phyloP scores from a whole-genome alignment of 2,888 invertebrate genomes.

The Brenthis ino region DNA sequence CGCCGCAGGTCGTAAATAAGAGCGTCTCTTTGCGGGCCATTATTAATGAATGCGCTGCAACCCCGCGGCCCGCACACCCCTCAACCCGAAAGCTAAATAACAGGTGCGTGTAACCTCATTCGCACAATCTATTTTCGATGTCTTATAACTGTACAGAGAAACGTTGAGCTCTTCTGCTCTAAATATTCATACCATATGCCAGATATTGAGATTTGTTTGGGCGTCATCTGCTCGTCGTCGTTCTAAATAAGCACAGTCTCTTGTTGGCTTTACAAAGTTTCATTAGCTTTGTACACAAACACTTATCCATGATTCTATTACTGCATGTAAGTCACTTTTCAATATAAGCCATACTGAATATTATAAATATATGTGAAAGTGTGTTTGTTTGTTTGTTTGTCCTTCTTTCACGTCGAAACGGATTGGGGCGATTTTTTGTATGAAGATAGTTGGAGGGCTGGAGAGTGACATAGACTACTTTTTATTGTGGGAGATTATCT shows the following conservation, averaged over 20 bases:
- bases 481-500: too few relatives aligned
- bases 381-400: too few relatives aligned
- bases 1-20: constrained; percentile 79
- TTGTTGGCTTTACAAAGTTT: constrained; percentile 72
- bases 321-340: too few relatives aligned
- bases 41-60: constrained; percentile 79
- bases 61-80: constrained; percentile 60
- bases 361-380: too few relatives aligned
- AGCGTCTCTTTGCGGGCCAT: constrained; percentile 79
- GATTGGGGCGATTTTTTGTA: too few relatives aligned
- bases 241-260: constrained; percentile 72
- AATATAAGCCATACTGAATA: too few relatives aligned
- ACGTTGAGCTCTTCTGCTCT: constrained; percentile 75
- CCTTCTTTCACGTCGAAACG: too few relatives aligned
- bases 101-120: constrained; percentile 83
- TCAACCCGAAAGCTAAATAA: constrained; percentile 76
- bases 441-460: too few relatives aligned
- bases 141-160: constrained; percentile 79
- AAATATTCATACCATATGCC: constrained; percentile 80
- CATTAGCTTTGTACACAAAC: constrained; percentile 71
- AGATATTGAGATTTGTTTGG: constrained; percentile 80
- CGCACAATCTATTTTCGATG: constrained; percentile 82
- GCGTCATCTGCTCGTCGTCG: constrained; percentile 78
- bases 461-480: too few relatives aligned
- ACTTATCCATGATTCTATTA: constrained; percentile 55